phyloP scores from a whole-genome alignment of 2,888 invertebrate genomes.

The Drosophila hawaiiensis region DNA sequence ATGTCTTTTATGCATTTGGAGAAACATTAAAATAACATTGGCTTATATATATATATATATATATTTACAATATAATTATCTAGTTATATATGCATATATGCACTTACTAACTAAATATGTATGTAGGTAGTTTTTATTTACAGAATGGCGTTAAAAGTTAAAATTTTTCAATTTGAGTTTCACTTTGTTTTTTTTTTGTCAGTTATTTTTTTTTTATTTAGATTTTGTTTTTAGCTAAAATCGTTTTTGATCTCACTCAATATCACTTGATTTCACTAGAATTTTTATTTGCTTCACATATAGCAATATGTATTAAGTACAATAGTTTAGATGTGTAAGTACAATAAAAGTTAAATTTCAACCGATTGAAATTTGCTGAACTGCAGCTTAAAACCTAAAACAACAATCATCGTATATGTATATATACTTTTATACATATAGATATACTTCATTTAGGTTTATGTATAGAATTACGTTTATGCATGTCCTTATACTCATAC shows the following conservation, averaged over 20 bases:
- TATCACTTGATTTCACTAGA: conserved; percentile 84
- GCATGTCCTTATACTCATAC: conserved; percentile 35
- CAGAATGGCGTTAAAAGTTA: conserved; percentile 61
- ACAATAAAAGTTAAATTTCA: conserved; percentile 67
- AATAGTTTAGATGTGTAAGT: conserved; percentile 67
- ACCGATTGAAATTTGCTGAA: conserved; percentile 58
- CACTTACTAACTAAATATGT: conserved; percentile 2
- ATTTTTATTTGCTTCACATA: conserved; percentile 62
- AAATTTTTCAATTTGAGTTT: conserved; percentile 53
- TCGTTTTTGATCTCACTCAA: conserved; percentile 85
- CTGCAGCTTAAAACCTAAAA: conserved; percentile 71
- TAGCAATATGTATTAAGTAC: conserved; percentile 52
- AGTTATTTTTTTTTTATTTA: conserved; percentile 28
- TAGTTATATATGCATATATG: conserved; percentile 32
- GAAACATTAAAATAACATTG: conserved; percentile 63
- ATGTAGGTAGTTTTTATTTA: conserved; percentile 46
- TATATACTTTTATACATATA: conserved; percentile 46
- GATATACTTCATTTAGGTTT: conserved; percentile 5
- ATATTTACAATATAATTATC: conserved; percentile 35
- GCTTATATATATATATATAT: conserved; percentile 26
- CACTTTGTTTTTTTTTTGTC: conserved; percentile 21
- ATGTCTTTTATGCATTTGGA: conserved; percentile 73
- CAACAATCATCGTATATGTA: conserved; percentile 74
- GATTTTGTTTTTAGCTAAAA: conserved; percentile 76
- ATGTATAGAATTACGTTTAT: conserved; percentile 29